Base-by-base conservation (phyloP, 2,888 invertebrate species). In the Eustalomyia histrio region DNA sequence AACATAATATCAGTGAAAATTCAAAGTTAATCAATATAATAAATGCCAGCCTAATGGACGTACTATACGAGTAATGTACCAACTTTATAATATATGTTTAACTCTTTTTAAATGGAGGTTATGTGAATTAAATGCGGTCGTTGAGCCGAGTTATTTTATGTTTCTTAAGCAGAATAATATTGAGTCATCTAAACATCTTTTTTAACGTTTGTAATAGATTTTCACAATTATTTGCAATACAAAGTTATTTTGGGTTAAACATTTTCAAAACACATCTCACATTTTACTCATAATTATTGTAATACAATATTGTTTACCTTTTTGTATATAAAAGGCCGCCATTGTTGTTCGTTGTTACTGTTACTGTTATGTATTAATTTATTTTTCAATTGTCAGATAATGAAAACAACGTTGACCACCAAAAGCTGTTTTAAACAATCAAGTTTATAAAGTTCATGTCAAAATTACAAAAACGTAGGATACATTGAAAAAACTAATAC, bases 91-190 rank as follows among this genome's bases (percentile, higher is more conserved):
- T 29, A 52, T 47, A 43, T 43, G 43, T 52, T 33, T 52, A 64
- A 76, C 16, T 64, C 24, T 68, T 52, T 55, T 39, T 17, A 53
- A 72, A 67, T 76, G 33, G 63, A 80, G 76, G 80, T 68, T 80
- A 64, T 80, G 80, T 68, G 80, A 80, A 80, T 47, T 53, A 76
- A 68, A 68, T 58, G 78, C 65, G 80, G 80, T 74, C 78, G 71
- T 78, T 74, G 71, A 71, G 65, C 50, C 53, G 10, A 57, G 17
- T 60, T 60, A 21, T 57, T 43, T 43, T 14, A 50, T 47, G n/a
- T n/a, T 9, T 29, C 63, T 14, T 29, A 63, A 29, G 29, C 63
- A 50, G 16, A 61, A 43, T 50, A 58, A 64, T 75, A 63, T 61
- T 55, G 21, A 57, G 61, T 71, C 55, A 71, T 69, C 55, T 64